These are phyloP conservation scores for Callipepla squamata DNA, from an alignment of 2,113 vertebrate genomes.

Conservation along the genomic window DNA sequence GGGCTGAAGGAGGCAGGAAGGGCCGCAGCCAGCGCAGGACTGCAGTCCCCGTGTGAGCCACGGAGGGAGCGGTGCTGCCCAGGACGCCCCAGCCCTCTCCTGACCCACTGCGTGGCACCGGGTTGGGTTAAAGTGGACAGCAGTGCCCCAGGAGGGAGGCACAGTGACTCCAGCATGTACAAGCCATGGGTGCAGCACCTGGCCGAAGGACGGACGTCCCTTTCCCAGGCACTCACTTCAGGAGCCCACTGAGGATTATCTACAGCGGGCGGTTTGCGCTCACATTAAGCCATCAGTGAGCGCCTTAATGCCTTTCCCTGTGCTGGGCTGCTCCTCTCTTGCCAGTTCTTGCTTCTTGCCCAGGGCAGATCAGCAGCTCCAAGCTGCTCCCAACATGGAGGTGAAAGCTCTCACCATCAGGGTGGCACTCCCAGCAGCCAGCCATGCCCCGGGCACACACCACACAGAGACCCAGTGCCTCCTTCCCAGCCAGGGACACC, in stretches of 20 bases:
- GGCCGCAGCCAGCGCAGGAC: neutral
- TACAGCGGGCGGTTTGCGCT: neutral
- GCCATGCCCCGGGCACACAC: neutral
- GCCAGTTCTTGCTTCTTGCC: neutral
- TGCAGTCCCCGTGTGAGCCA: neutral
- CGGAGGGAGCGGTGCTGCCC: neutral
- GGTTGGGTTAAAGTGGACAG: neutral
- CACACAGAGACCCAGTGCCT: neutral
- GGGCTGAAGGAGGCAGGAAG: neutral
- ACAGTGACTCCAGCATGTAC: neutral
- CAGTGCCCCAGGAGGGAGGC: neutral
- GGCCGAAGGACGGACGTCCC: neutral
- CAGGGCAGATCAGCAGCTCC: neutral
- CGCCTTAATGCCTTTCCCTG: neutral
- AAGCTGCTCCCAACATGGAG: rapidly evolving
- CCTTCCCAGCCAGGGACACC: rapidly evolving
- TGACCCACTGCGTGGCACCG: rapidly evolving
- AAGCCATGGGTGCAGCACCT: rapidly evolving
- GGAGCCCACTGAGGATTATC: neutral
- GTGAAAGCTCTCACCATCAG: neutral
- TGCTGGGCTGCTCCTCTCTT: neutral
- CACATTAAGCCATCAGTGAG: neutral
- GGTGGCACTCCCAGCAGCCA: neutral
- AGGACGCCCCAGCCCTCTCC: neutral
- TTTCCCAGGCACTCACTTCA: neutral